Conservation (phyloP, 1,140 invertebrate species). For the Drosophila saltans region DNA sequence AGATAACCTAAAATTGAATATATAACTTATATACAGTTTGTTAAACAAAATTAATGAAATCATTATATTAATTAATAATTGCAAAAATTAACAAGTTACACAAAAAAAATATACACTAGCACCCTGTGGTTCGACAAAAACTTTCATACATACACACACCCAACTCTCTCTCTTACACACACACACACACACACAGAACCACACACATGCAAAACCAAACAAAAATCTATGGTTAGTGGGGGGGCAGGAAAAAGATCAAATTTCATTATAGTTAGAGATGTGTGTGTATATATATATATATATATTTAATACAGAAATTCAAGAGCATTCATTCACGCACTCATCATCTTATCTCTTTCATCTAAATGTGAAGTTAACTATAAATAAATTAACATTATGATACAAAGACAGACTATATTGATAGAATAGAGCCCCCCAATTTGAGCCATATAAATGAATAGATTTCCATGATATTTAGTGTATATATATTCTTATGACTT, state of each 20-base stretch:
- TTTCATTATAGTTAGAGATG: conserved; percentile 18
- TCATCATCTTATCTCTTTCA: neutral
- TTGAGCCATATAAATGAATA: too few relatives aligned
- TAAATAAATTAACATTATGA: conserved; percentile 14
- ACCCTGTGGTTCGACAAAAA: neutral
- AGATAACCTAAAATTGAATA: conserved; percentile 1
- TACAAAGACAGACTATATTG: neutral
- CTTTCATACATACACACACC: neutral
- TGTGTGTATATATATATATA: conserved; percentile 21
- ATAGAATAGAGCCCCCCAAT: neutral
- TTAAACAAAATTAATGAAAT: conserved; percentile 11
- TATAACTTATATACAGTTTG: conserved; percentile 10
- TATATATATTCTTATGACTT: too few relatives aligned
- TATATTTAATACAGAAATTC: neutral
- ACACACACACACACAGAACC: neutral
- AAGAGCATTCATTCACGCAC: conserved; percentile 3
- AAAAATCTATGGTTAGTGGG: neutral
- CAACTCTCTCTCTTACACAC: neutral
- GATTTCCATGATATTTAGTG: too few relatives aligned
- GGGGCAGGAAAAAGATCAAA: neutral
- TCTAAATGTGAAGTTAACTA: conserved; percentile 1
- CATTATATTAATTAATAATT: conserved; percentile 3
- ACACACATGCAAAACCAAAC: conserved; percentile 1
- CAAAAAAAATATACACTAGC: neutral
- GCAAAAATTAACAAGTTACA: conserved; percentile 4